These are phyloP conservation scores for Pollenia amentaria DNA, from an alignment of 2,888 invertebrate genomes.

Conservation along the genomic window DNA sequence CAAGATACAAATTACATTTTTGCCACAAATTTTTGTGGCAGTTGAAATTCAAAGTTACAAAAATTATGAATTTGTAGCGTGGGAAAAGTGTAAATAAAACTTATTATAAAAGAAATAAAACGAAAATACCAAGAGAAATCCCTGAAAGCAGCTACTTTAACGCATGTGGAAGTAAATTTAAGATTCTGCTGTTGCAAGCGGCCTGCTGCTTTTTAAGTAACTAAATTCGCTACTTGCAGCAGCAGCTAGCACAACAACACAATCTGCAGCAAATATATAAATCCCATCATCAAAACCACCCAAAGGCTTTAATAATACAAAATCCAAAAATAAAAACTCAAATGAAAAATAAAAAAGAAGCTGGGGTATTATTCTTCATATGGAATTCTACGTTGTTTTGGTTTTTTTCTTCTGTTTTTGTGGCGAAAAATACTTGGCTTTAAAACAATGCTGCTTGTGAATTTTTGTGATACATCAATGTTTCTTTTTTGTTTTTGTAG, in stretches of 20 bases:
- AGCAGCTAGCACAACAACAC: conserved; percentile 22
- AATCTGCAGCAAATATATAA: conserved; percentile 53
- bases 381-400: conserved; percentile 52
- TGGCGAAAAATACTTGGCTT: conserved; percentile 31
- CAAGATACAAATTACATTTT: conserved; percentile 36
- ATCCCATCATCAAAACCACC: conserved; percentile 70
- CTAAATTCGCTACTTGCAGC: conserved; percentile 56
- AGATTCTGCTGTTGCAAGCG: conserved; percentile 16
- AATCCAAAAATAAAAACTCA: conserved; percentile 35
- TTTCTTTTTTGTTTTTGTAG: neutral
- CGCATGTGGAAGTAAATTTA: conserved; percentile 32
- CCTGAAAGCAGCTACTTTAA: conserved; percentile 51
- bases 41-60: conserved; percentile 28
- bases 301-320: conserved; percentile 68
- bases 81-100: conserved; percentile 72
- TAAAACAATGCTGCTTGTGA: conserved; percentile 66
- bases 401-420: neutral
- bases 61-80: conserved; percentile 72
- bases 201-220: conserved; percentile 26
- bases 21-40: conserved; percentile 4
- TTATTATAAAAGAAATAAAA: conserved; percentile 46
- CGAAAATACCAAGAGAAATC: conserved; percentile 32
- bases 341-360: conserved; percentile 36
- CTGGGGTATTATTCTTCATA: conserved; percentile 57
- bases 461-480: conserved; percentile 67